These are phyloP conservation scores for Erpetoichthys calabaricus DNA, from an alignment of 2,797 vertebrate species.

Conservation along the genomic window DNA sequence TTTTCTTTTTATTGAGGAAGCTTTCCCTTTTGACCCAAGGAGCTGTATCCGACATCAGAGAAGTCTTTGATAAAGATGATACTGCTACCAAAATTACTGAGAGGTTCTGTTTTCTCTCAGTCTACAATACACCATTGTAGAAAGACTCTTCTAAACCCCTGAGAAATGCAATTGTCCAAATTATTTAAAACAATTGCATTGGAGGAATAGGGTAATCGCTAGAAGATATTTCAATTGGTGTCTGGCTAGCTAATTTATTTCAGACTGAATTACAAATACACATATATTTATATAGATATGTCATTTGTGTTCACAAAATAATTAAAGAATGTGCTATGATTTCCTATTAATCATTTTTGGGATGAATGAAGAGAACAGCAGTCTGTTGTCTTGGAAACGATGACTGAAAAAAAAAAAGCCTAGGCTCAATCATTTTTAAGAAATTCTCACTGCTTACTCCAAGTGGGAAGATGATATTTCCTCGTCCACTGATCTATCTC, in stretches of 20 bases:
- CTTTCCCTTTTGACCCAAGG: not conserved
- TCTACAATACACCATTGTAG: slow-evolving; percentile 3
- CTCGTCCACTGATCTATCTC: slow-evolving; percentile 21
- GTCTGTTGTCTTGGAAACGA: slow-evolving; percentile 16
- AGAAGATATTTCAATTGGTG: no score
- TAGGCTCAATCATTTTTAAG: slow-evolving; percentile 17
- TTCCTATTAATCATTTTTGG: slow-evolving; percentile 4
- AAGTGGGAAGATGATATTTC: slow-evolving; percentile 38
- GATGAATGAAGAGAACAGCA: slow-evolving; percentile 6
- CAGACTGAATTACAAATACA: no score
- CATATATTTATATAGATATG: no score
- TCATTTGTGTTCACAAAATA: not conserved
- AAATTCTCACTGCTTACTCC: slow-evolving; percentile 19
- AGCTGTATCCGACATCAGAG: not conserved
- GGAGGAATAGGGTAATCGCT: no score
- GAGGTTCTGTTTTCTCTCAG: not conserved
- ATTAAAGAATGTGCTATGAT: slow-evolving; percentile 12
- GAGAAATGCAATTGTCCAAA: not conserved
- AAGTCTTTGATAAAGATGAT: slow-evolving; percentile 7
- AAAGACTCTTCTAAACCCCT: not conserved
- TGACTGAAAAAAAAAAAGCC: slow-evolving; percentile 18
- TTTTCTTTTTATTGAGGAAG: not conserved
- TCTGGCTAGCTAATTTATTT: no score
- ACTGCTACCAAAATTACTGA: not conserved
- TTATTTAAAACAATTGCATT: no score